Conservation (phyloP, 2,797 vertebrate species). For the Anomalospiza imberbis region DNA sequence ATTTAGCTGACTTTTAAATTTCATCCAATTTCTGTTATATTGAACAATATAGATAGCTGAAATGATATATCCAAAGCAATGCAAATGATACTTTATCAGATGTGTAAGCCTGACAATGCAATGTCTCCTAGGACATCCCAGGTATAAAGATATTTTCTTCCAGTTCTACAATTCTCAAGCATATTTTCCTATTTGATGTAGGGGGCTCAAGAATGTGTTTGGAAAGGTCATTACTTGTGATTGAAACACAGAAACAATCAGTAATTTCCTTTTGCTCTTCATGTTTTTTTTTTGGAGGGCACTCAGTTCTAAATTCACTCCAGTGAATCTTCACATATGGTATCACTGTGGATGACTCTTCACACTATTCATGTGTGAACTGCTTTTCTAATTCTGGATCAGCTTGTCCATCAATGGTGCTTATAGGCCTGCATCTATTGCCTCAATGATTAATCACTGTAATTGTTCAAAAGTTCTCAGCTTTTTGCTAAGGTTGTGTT, state of each 20-base stretch:
- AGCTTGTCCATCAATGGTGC: background rate
- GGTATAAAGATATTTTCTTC: background rate
- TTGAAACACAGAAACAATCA: background rate
- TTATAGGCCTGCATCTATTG: background rate
- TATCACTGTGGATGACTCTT: background rate
- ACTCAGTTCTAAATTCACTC: background rate
- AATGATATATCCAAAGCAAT: background rate
- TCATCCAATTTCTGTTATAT: background rate
- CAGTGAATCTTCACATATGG: background rate
- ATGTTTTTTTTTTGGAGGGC: background rate
- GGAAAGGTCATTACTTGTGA: background rate
- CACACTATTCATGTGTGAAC: background rate
- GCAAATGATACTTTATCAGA: background rate
- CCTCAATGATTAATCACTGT: background rate
- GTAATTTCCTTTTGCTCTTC: background rate
- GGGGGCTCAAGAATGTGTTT: background rate
- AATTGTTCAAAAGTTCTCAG: background rate
- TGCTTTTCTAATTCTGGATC: background rate
- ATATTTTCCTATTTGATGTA: background rate
- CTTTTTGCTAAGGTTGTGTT: background rate
- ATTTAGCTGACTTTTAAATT: background rate
- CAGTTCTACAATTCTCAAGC: background rate
- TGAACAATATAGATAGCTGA: background rate
- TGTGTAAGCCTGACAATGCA: rapidly evolving
- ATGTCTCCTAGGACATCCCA: background rate